Conservation (phyloP, 2,797 vertebrate species). For the Cyprinodon diabolis region DNA sequence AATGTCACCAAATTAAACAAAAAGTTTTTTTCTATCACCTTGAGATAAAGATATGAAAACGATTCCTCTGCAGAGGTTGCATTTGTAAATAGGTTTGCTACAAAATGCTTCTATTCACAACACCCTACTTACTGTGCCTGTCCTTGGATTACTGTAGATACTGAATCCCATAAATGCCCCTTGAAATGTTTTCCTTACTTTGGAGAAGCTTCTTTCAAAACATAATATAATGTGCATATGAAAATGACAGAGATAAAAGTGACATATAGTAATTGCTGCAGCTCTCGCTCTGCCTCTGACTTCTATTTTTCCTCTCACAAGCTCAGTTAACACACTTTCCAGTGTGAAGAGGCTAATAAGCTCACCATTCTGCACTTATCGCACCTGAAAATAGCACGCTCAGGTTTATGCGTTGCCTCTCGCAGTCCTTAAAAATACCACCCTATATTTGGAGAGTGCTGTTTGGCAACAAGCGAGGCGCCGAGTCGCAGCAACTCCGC, state of each 20-base stretch:
- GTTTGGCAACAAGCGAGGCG: slow-evolving; percentile 66
- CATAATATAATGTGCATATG: slow-evolving; percentile 15
- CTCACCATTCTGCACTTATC: slow-evolving; percentile 32
- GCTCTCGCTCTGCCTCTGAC: slow-evolving; percentile 27
- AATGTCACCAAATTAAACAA: not conserved
- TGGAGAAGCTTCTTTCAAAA: not conserved
- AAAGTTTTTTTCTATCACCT: not conserved
- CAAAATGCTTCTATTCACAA: not conserved
- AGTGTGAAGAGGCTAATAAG: slow-evolving; percentile 58
- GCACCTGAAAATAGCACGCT: slow-evolving; percentile 60
- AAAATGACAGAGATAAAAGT: slow-evolving; percentile 23
- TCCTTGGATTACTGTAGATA: not conserved
- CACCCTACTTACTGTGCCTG: not conserved
- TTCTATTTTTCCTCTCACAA: slow-evolving; percentile 11
- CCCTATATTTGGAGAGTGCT: slow-evolving; percentile 50
- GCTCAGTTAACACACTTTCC: slow-evolving; percentile 48
- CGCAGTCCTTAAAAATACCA: slow-evolving; percentile 37
- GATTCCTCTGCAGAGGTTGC: not conserved
- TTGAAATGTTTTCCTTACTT: not conserved
- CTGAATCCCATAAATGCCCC: not conserved
- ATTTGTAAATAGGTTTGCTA: not conserved
- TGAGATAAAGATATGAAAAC: not conserved
- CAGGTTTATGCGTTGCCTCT: slow-evolving; percentile 41
- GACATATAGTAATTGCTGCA: slow-evolving; percentile 21
- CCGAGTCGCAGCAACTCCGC: slow-evolving; percentile 45